phyloP scores from a whole-genome alignment of 2,797 vertebrate genomes.

The Enteromius afrohamiltoni region DNA sequence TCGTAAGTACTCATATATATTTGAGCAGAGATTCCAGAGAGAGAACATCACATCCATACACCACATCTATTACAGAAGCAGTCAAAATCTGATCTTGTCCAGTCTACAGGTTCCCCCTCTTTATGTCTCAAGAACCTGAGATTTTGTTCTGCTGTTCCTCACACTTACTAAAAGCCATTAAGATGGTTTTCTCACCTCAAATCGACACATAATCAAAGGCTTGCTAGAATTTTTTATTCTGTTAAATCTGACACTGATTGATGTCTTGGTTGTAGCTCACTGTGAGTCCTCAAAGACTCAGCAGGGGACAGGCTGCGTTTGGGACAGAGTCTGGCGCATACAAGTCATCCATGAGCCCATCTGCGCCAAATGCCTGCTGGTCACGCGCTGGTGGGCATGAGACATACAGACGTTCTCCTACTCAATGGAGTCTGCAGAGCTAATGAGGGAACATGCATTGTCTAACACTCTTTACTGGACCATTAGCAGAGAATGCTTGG shows the following conservation, averaged over 20 bases:
- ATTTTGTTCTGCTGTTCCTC: not conserved
- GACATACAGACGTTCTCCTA: slow-evolving; percentile 12
- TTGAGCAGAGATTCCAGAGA: slow-evolving; percentile 48
- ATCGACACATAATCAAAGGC: slow-evolving; percentile 69
- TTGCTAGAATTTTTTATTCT: slow-evolving; percentile 17
- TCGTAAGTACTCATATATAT: slow-evolving; percentile 30
- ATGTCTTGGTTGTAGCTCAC: slow-evolving; percentile 41
- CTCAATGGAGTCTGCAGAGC: slow-evolving; percentile 34
- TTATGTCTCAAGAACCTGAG: not conserved
- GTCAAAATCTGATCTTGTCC: slow-evolving; percentile 46
- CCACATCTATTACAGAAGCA: slow-evolving; percentile 24
- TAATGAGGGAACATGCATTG: slow-evolving; percentile 47
- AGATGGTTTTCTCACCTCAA: slow-evolving; percentile 66
- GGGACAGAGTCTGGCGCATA: slow-evolving; percentile 21
- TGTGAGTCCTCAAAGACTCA: slow-evolving; percentile 36
- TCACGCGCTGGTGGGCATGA: slow-evolving; percentile 32
- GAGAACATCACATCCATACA: slow-evolving; percentile 50
- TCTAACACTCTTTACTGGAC: slow-evolving; percentile 46
- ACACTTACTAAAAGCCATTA: slow-evolving; percentile 7
- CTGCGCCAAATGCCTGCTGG: slow-evolving; percentile 33
- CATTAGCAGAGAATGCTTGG: slow-evolving; percentile 45
- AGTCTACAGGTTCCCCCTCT: not conserved
- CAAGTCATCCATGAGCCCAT: slow-evolving; percentile 38
- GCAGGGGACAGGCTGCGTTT: slow-evolving; percentile 32
- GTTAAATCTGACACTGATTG: slow-evolving; percentile 47